Base-by-base conservation (phyloP, 2,797 vertebrate genomes). In the Bradypus variegatus region DNA sequence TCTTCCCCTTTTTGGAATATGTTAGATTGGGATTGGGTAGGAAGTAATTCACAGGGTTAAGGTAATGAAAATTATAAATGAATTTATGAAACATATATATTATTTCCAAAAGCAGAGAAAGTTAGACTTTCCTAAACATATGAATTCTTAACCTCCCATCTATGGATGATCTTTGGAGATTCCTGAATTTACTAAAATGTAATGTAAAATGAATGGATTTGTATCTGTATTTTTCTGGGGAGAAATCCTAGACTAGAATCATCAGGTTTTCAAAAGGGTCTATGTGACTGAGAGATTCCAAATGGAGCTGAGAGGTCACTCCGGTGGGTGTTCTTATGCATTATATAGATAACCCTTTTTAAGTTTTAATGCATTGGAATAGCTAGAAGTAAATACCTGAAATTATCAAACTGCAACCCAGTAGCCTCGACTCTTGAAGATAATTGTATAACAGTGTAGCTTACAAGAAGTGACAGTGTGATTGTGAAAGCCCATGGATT, bases 41-140 rank as follows among this genome's bases (percentile, higher is more conserved):
- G 86, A 93, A 93, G 88, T 94, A 53, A 87, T 73, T 81, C 50
- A 84, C 88, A 85, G 23, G 64, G 62, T 95, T 60, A 78, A 58
- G 10, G 81, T 92, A 41, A 90, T 86, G 94, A 86, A 93, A 94
- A 89, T 87, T 86, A n/a, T 70, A 88, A 93, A 36, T 67, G 50
- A 77, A 7, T 67, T 62, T 77, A 45, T 91, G 38, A 80, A 91
- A 7, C 38, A 9, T 92, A 45, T 33, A 41, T 86, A 77, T 94
- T 82, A 77, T 29, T 79, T 76, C 88, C 89, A 92, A 82, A 69
- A 11, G 58, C 53, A 92, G 78, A 93, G 82, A 19, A 1, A 92
- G 14, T 4, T 88, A 9, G 12, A 80, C n/a, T 91, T 93, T 94
- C 93, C 75, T 92, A 60, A 89, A 64, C 45, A 53, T 27, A 38